Conservation (phyloP, 2,797 vertebrate species). For the Hyperoplus immaculatus region DNA sequence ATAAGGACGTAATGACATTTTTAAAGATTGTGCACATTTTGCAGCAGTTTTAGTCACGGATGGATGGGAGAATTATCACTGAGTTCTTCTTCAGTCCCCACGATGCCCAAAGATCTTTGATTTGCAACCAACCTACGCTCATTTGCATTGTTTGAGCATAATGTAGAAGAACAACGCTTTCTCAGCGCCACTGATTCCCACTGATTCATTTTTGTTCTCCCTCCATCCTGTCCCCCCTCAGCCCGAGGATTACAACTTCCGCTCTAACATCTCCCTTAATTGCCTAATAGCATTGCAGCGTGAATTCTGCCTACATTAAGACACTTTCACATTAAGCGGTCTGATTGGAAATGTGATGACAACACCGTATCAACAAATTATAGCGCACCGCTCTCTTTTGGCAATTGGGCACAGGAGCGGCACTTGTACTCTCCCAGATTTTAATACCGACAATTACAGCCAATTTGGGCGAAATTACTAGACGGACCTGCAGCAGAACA, state of each 20-base stretch:
- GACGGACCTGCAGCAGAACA: slow-evolving; percentile 83
- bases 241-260: slow-evolving; percentile 94
- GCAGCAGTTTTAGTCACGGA: not conserved
- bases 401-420: slow-evolving; percentile 92
- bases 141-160: slow-evolving; percentile 71
- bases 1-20: not conserved
- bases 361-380: slow-evolving; percentile 99
- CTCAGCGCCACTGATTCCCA: slow-evolving; percentile 88
- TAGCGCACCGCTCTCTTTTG: slow-evolving; percentile 86
- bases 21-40: not conserved
- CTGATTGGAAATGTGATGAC: slow-evolving; percentile 99
- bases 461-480: slow-evolving; percentile 91
- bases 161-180: slow-evolving; percentile 59
- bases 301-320: slow-evolving; percentile 96
- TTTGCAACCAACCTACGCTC: slow-evolving; percentile 6
- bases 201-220: slow-evolving; percentile 95
- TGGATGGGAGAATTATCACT: not conserved
- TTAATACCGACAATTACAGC: slow-evolving; percentile 98
- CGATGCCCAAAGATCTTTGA: not conserved
- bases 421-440: slow-evolving; percentile 95
- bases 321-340: slow-evolving; percentile 95
- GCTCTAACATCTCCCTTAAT: slow-evolving; percentile 95
- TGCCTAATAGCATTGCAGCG: slow-evolving; percentile 98
- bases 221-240: slow-evolving; percentile 85
- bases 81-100: not conserved